Conservation (phyloP, 2,888 invertebrate genomes). For the Microplitis deprimator region DNA sequence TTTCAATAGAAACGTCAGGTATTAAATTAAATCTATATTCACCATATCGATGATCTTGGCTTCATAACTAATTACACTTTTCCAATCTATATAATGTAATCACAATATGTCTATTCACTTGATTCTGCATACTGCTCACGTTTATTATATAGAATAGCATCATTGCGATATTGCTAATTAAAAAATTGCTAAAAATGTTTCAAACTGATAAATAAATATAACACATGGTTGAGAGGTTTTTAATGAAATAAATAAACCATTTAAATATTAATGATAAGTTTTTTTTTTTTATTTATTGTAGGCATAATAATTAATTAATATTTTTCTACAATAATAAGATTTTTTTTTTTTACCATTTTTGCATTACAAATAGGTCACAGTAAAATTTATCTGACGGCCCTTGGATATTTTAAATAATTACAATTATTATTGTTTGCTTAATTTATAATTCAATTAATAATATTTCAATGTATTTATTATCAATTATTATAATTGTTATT, state of each 20-base stretch:
- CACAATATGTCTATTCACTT: no score
- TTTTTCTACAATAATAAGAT: conserved; percentile 54
- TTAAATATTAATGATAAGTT: background rate
- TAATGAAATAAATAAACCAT: background rate
- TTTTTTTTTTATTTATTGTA: background rate
- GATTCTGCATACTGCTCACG: no score
- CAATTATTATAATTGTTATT: background rate
- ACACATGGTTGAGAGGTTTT: background rate
- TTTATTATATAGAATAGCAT: no score
- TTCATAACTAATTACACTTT: no score
- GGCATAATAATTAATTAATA: conserved; percentile 40
- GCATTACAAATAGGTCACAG: conserved; percentile 58
- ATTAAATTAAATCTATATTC: no score
- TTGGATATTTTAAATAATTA: background rate
- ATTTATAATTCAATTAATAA: conserved; percentile 2
- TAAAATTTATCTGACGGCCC: conserved; percentile 17
- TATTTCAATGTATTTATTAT: conserved; percentile 16
- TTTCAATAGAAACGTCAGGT: no score
- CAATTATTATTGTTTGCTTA: background rate
- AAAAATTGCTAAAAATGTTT: no score
- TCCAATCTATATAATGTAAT: no score
- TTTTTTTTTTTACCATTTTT: conserved; percentile 52
- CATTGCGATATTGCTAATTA: no score
- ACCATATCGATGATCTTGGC: no score
- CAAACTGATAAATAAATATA: no score